phyloP scores from a whole-genome alignment of 2,797 vertebrate species.

The Philypnodon macrostomus region DNA sequence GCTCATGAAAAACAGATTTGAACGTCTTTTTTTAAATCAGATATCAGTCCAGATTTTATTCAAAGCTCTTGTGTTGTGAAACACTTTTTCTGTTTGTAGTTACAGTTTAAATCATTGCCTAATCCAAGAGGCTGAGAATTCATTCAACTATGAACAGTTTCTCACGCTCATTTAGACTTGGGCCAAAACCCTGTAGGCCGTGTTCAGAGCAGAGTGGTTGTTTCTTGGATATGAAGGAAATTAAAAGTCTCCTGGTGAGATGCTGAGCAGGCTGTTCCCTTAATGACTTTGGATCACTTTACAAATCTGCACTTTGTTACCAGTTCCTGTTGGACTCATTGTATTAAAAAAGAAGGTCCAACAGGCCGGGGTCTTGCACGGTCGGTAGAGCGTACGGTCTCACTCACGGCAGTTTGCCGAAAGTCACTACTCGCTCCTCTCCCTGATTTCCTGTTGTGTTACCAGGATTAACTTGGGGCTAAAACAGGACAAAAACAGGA shows the following conservation, averaged over 20 bases:
- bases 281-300: conserved; percentile 13
- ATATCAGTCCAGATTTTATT: background rate
- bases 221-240: conserved; percentile 38
- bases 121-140: conserved; percentile 22
- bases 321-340: background rate
- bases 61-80: conserved; percentile 13
- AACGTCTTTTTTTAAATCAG: background rate
- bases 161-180: conserved; percentile 20
- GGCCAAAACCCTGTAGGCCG: conserved; percentile 8
- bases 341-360: conserved; percentile 8
- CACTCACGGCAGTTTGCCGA: too few relatives aligned
- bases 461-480: too few relatives aligned
- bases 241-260: conserved; percentile 23
- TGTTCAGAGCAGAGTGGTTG: conserved; percentile 14
- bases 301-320: conserved; percentile 5
- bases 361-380: too few relatives aligned
- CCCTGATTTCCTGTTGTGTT: too few relatives aligned
- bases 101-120: conserved; percentile 6
- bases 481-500: too few relatives aligned
- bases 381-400: too few relatives aligned
- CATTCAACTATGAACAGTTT: conserved; percentile 11
- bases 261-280: conserved; percentile 5
- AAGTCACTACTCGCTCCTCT: too few relatives aligned
- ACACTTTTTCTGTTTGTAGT: conserved; percentile 15
- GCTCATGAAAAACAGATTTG: too few relatives aligned